Base-by-base conservation (phyloP, 2,888 invertebrate genomes). In the Ormia ochracea region DNA sequence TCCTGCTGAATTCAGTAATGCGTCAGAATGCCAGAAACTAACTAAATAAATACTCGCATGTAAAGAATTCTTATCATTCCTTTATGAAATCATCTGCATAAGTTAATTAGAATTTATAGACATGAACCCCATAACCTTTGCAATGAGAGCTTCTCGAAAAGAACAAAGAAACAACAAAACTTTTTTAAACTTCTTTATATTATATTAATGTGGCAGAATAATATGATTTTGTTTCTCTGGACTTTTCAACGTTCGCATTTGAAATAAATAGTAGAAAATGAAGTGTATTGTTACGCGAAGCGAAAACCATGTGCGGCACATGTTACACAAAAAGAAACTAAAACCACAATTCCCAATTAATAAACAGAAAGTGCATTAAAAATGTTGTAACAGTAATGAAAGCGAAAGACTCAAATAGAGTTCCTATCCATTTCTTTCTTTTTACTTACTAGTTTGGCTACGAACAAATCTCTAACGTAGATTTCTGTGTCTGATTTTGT, bases 61-160 rank as follows among this genome's bases (percentile, higher is more conserved):
- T 65, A n/a, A 43, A 48, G 33, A 36, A 48, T 69, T 58, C 36
- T 58, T 50, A 59, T 70, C 59, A 41, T 52, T 28, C 41, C 70
- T 70, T 50, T 31, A 70, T 50, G 21, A 54, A 28, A 43, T 45
- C 45, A 65, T 38, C 56, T 38, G 48, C 23, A 56, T 36, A 45
- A 48, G 54, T 75, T 75, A 76, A 76, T 69, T 61, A 54, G 36
- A 76, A 61, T 72, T 80, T 72, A 72, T 76, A 41, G 75, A 9
- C 54, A 54, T 80, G 70, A 76, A 68, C 61, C 45, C 61, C 48
- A 48, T 76, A 72, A 76, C 79, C 79, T 80, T 75, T 61, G 26
- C 31, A 58, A 73, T 54, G 23, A 45, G 43, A 36, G 26, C 21
- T 43, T 72, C 14, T 41, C 17, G 9, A 45, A 14, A 10, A 43